Evolutionary conservation across 2,888 invertebrate genomes (phyloP), one percentile per base, ranked within the genome.

Genomic region (Vesta saturnalis): DNA sequence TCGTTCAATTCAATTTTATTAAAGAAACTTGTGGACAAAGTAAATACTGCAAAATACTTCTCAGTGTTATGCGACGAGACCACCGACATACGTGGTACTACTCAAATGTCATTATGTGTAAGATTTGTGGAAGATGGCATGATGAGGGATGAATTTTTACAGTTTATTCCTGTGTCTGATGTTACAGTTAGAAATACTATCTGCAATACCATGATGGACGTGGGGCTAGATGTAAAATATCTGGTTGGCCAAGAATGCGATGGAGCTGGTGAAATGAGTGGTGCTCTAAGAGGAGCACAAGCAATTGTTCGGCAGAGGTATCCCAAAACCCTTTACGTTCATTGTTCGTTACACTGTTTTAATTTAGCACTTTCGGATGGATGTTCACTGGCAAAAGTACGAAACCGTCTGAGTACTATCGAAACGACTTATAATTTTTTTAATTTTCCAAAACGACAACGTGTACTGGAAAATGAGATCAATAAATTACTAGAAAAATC

Each of bases 221-320:
- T n/a, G n/a, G n/a, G n/a, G n/a, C n/a, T n/a, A n/a, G n/a, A n/a
- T n/a, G n/a, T n/a, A n/a, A n/a, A n/a, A n/a, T n/a, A n/a, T n/a
- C n/a, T n/a, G n/a, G n/a, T n/a, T n/a, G n/a, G n/a, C n/a, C n/a
- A n/a, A n/a, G n/a, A n/a, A n/a, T n/a, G n/a, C n/a, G n/a, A n/a
- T n/a, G n/a, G n/a, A n/a, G n/a, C n/a, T n/a, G n/a, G n/a, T n/a
- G 52, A n/a, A 52, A 18, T 54, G 54, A 16, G 19, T 18, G 52
- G 19, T 52, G 19, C 52, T 52, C 52, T 52, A 18, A 52, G 21
- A 54, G 19, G 54, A 54, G 19, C 54, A 54, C 22, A 54, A 54
- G 22, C 54, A 52, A 52, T 52, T 54, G 5, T 54, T 54, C 22
- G 54, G 54, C 54, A 54, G 22, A 54, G n/a, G 19, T 54, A 54